phyloP scores from a whole-genome alignment of 2,113 vertebrate species.

The Syrmaticus mikado region DNA sequence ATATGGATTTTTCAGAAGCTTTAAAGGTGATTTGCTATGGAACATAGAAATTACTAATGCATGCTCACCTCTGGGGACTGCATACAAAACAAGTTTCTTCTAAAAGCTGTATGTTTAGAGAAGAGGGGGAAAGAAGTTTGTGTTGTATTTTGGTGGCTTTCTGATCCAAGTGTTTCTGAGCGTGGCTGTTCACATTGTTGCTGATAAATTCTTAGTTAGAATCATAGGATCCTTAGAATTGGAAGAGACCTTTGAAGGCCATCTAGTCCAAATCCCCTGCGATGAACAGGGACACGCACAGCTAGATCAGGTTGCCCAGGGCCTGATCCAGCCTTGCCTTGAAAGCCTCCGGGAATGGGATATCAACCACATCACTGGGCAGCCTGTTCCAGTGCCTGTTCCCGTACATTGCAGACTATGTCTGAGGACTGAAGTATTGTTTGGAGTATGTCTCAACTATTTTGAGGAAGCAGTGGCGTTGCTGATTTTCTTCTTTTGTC shows the following conservation, averaged over 20 bases:
- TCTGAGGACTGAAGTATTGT: background rate
- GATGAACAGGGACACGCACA: no score
- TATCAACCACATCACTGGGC: no score
- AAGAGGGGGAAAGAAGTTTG: background rate
- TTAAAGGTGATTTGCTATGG: slow-evolving; percentile 49
- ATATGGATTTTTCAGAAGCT: slow-evolving; percentile 48
- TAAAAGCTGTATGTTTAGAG: background rate
- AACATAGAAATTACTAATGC: slow-evolving; percentile 45
- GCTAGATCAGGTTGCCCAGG: no score
- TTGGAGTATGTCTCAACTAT: background rate
- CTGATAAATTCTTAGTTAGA: background rate
- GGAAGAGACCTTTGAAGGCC: no score
- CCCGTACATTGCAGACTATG: background rate
- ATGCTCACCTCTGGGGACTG: background rate
- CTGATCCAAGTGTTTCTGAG: background rate
- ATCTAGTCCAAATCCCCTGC: no score
- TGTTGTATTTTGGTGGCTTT: background rate
- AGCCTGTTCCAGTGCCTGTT: background rate
- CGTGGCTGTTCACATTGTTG: background rate
- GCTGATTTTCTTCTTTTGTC: background rate
- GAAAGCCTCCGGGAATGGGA: no score
- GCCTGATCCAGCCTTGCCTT: no score
- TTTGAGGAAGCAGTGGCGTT: background rate
- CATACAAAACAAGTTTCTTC: background rate
- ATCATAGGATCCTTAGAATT: no score